Base-by-base conservation (phyloP, 2,888 invertebrate genomes). In the Doris montereyensis region DNA sequence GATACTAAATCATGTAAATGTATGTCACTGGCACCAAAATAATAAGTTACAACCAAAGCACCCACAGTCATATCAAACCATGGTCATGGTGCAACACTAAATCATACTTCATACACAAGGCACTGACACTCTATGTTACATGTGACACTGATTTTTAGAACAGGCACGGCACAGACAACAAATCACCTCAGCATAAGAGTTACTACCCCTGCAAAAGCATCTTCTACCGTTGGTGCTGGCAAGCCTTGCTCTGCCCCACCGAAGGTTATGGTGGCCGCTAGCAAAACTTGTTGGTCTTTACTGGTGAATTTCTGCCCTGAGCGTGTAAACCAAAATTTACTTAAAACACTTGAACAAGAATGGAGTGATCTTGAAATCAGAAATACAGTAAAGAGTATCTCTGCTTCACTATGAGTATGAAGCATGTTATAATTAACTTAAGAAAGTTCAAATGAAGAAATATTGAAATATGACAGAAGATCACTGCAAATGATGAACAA, bases 201-300 rank as follows among this genome's bases (percentile, higher is more conserved):
- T 89, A 72, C 86, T 87, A n/a, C 87, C 88, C 4, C 84, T 82
- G 85, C 89, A 89, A 89, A 89, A 35, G 85, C 85, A 72, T 88
- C 88, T 71, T 89, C 88, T 32, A 81, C 79, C 8, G 81, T 81
- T 26, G 76, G 76, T n/a, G 81, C 81, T 8, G 82, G 76, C 67
- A 73, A 72, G 41, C 70, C 86, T 80, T 68, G 84, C 72, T 78
- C 86, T 78, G 81, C 83, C 58, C 82, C 81, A 26, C 68, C 80
- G 65, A 86, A 83, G 21, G 82, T 78, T 1, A 89, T 65, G 21
- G 87, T 85, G 21, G 88, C 85, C 67, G 87, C 85, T 83, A 89
- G 78, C 41, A 81, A 82, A 24, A 86, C 87, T 68, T 86, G 86
- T 57, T 86, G 79, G 13, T 85, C 83, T 75, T 87, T 88, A 57